phyloP scores from a whole-genome alignment of 2,113 vertebrate species.

The Phylloscopus trochiloides region DNA sequence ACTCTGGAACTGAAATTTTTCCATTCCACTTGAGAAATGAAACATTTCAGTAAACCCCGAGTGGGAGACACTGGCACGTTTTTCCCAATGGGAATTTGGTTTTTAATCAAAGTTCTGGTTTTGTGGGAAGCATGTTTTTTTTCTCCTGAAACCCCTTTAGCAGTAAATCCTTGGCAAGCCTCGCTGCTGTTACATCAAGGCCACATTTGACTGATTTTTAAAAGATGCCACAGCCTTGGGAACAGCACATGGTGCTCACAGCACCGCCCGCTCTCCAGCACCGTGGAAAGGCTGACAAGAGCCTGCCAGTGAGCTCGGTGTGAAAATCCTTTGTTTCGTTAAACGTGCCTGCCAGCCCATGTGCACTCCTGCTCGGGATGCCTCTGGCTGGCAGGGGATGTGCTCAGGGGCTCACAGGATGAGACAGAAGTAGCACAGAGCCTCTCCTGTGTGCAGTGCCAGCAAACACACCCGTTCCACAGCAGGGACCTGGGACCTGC shows the following conservation, averaged over 20 bases:
- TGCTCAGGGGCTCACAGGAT: neutral
- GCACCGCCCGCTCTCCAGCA: neutral
- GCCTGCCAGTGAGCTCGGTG: neutral
- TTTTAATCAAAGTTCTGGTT: neutral
- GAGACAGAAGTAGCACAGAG: neutral
- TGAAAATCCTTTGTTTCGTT: neutral
- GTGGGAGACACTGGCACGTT: neutral
- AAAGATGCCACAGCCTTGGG: neutral
- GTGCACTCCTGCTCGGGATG: neutral
- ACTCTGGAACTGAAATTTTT: neutral
- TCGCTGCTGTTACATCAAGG: neutral
- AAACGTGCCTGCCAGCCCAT: neutral
- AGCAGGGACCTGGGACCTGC: fast-evolving
- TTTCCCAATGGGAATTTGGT: neutral
- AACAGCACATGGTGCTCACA: neutral
- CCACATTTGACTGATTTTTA: constrained; percentile 2
- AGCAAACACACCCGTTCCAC: neutral
- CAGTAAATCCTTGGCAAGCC: neutral
- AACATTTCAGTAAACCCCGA: neutral
- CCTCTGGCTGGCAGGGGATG: neutral
- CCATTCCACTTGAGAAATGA: neutral
- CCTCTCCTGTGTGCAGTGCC: neutral
- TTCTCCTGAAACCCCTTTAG: neutral
- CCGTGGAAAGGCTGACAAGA: neutral
- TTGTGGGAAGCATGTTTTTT: neutral